Evolutionary conservation across 2,113 vertebrate species (phyloP), one percentile per base, ranked within the genome.

Genomic region (Corythaeola cristata): DNA sequence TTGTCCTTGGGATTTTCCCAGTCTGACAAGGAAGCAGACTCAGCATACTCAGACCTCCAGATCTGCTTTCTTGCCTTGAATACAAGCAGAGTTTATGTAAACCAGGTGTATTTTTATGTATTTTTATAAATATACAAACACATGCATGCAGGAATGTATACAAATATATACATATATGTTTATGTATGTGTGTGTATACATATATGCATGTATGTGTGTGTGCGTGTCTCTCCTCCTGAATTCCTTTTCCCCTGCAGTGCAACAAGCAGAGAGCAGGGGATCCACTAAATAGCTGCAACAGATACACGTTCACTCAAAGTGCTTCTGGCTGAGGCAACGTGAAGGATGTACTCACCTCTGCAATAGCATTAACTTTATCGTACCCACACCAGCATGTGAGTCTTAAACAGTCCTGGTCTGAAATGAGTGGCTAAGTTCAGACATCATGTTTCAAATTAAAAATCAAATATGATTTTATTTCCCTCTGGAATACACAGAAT

Each of bases 141-240:
- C 30, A 47, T 16, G 24, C 23, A 19, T 22, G 11, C 35, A 50
- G 41, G 14, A 44, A 13, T 33, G 39, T 15, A 53, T 19, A 77
- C 12, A 45, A 12, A 68, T 17, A 56, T 8, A 33, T 18, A 17
- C 10, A 39, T 13, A 22, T 4, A 22, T 50, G 30, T 52, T 44
- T 44, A 22, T 5, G 22, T 28, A 12, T 11, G 2, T 20, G 12
- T 49, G 47, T 49, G 13, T 13, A 8, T 58, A 22, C 16, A 23
- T 32, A 4, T 47, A 3, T 20, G 3, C 10, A 13, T 11, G 27
- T 35, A 9, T 55, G 3, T 55, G 2, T 44, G 5, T 11, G 8
- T 33, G 21, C 20, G 3, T 22, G 8, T 12, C 9, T 47, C 4
- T 62, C 10, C 26, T 82, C 15, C 37, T 55, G 20, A 73, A 86